Evolutionary conservation across 1,140 invertebrate genomes (phyloP).

Genomic region (Helicoverpa armigera): DNA sequence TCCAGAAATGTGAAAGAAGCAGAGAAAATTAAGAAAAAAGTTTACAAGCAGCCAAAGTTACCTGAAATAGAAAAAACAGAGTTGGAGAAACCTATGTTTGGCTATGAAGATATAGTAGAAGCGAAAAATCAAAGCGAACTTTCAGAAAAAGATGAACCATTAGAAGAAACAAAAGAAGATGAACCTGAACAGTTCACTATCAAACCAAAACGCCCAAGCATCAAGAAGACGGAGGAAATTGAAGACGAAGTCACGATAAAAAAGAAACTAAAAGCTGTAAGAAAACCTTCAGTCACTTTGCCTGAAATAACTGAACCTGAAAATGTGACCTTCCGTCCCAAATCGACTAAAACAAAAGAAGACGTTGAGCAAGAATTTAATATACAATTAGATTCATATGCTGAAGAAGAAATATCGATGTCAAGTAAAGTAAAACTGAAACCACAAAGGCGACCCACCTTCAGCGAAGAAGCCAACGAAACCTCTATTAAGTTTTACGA

Average conservation of each 20-base stretch:
- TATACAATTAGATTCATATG: slow-evolving; percentile 93
- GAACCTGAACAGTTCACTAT: slow-evolving; percentile 87
- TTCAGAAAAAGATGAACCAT: slow-evolving; percentile 63
- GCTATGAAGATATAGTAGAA: slow-evolving; percentile 76
- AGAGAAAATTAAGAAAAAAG: slow-evolving; percentile 87
- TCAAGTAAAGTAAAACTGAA: slow-evolving; percentile 93
- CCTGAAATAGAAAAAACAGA: slow-evolving; percentile 83
- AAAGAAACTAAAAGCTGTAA: slow-evolving; percentile 89
- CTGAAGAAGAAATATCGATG: slow-evolving; percentile 95
- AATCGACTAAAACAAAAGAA: slow-evolving; percentile 91
- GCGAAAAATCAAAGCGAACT: slow-evolving; percentile 65
- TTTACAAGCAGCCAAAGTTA: slow-evolving; percentile 73
- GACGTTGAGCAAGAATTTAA: slow-evolving; percentile 95
- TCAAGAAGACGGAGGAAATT: slow-evolving; percentile 89
- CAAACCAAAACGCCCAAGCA: slow-evolving; percentile 82
- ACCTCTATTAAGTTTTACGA: slow-evolving; percentile 90
- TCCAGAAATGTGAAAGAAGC: slow-evolving; percentile 91
- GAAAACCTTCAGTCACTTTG: slow-evolving; percentile 88
- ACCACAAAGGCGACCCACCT: slow-evolving; percentile 89
- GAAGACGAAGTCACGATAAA: slow-evolving; percentile 91
- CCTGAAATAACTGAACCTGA: slow-evolving; percentile 91
- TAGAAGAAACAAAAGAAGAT: slow-evolving; percentile 58
- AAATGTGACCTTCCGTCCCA: slow-evolving; percentile 91
- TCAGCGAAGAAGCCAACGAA: slow-evolving; percentile 91
- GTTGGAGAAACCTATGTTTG: slow-evolving; percentile 82